Evolutionary conservation across 2,888 invertebrate genomes (phyloP), one percentile per base, ranked within the genome.

Genomic region (Himalopsyche anomala): DNA sequence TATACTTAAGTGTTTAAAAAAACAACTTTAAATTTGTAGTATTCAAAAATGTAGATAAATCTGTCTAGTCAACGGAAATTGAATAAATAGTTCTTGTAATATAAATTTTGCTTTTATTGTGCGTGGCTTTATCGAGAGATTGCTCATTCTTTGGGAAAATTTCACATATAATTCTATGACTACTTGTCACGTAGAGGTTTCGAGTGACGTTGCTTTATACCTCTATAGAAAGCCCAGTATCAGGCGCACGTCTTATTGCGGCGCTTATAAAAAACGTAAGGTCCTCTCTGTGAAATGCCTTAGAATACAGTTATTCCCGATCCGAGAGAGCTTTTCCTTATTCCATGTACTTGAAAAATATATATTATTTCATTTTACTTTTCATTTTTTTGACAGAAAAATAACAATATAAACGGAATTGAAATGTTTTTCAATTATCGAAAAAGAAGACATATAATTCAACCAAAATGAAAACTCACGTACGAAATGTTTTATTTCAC

Each of bases 181-280:
- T 3, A 38, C 38, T 12, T 74, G 74, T 36, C 74, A 74, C 74
- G 74, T 74, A 74, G 15, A 74, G 74, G 74, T 74, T 74, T 74
- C 1, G 28, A 74, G 74, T 74, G 74, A 36, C 36, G 74, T 74
- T 28, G 38, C 74, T 74, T 74, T 74, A 36, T 74, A 74, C 51
- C 51, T 51, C 15, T 51, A 51, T 51, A 51, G 51, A 36, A 74
- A 74, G 12, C 74, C 74, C 74, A 74, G 74, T 74, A 74, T 74
- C 36, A 38, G 36, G 9, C 74, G 74, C 74, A 74, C 74, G 74
- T 74, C 74, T 74, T 74, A 74, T 74, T 74, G 74, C 74, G 36
- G 74, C 38, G 74, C 38, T 38, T 74, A 15, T 74, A 74, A 36
- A 36, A 74, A 74, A 74, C 74, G 74, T 74, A 74, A 74, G 74